phyloP scores from a whole-genome alignment of 2,888 invertebrate species.

The Troides oblongomaculatus region DNA sequence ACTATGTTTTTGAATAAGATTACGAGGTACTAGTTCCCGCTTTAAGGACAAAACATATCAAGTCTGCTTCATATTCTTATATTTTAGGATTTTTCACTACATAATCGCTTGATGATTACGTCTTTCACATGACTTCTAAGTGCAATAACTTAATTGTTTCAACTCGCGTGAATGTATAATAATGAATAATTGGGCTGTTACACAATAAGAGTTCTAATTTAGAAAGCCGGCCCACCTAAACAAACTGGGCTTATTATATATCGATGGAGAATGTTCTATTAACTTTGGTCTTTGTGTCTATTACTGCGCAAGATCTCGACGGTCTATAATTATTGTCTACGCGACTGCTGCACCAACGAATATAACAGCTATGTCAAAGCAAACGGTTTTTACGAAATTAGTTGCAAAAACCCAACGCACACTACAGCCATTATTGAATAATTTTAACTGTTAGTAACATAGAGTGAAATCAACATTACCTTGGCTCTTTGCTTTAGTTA shows the following conservation, averaged over 20 bases:
- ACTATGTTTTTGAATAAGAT: too few relatives aligned
- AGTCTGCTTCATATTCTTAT: too few relatives aligned
- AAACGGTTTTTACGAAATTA: constrained; percentile 32
- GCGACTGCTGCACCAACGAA: constrained; percentile 44
- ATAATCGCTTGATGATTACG: too few relatives aligned
- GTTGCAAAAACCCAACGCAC: constrained; percentile 38
- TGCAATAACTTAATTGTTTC: background rate
- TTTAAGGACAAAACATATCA: too few relatives aligned
- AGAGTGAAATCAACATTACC: constrained; percentile 71
- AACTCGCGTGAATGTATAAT: background rate
- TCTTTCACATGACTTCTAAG: background rate
- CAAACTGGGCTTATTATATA: constrained; percentile 11
- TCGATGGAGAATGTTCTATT: constrained; percentile 17
- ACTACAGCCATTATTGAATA: constrained; percentile 49
- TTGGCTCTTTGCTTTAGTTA: constrained; percentile 59
- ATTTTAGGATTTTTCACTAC: too few relatives aligned
- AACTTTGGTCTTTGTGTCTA: constrained; percentile 22
- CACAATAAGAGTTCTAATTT: constrained; percentile 20
- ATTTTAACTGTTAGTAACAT: constrained; percentile 49
- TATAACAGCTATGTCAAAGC: constrained; percentile 42
- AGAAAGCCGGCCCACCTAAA: constrained; percentile 14
- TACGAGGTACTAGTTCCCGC: too few relatives aligned
- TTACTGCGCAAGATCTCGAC: constrained; percentile 21
- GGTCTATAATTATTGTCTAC: constrained; percentile 24
- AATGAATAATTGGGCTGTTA: constrained; percentile 17